phyloP scores from a whole-genome alignment of 2,113 vertebrate genomes.

The Cacatua alba region DNA sequence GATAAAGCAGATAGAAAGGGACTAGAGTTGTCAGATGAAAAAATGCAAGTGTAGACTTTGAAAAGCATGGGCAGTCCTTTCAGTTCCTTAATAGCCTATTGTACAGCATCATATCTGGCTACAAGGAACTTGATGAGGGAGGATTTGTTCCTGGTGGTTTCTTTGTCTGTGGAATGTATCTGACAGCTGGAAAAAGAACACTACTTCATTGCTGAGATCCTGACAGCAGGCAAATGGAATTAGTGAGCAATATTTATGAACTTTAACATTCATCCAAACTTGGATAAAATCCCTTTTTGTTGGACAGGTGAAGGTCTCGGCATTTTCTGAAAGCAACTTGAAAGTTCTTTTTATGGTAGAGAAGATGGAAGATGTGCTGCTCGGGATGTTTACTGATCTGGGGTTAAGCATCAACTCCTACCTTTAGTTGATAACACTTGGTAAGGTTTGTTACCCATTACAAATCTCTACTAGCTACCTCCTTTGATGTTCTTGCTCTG shows the following conservation, averaged over 20 bases:
- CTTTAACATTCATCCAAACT: neutral
- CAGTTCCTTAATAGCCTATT: neutral
- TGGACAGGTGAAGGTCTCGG: neutral
- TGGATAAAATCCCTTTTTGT: neutral
- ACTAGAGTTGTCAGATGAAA: neutral
- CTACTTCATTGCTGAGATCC: neutral
- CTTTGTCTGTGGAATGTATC: neutral
- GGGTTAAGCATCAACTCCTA: neutral
- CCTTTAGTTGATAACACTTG: neutral
- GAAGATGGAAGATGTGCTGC: neutral
- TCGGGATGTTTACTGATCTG: neutral
- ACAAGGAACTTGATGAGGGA: neutral
- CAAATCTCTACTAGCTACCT: slow-evolving; percentile 44
- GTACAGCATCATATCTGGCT: neutral
- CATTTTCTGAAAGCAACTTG: neutral
- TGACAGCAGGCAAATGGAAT: neutral
- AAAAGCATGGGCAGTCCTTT: neutral
- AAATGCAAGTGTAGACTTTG: neutral
- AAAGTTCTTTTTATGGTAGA: neutral
- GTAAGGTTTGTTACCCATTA: neutral
- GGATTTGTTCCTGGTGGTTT: neutral
- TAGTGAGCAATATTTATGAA: neutral
- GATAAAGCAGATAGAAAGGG: neutral
- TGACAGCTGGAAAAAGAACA: neutral
- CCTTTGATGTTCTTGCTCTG: slow-evolving; percentile 19